Evolutionary conservation across 2,888 invertebrate genomes (phyloP).

Genomic region (Philereme transversata): DNA sequence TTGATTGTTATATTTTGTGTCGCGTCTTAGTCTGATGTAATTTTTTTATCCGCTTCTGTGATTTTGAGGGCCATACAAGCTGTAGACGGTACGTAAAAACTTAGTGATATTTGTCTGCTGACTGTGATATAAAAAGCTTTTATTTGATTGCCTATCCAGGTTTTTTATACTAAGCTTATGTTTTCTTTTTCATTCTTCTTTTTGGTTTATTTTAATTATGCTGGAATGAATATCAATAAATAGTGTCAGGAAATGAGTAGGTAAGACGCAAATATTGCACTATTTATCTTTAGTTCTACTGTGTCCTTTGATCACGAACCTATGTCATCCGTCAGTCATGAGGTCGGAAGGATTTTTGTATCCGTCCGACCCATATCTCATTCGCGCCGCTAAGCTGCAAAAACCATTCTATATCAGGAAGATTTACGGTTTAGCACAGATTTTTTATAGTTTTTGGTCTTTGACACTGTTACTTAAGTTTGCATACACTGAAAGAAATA

Average conservation of each 20-base stretch:
- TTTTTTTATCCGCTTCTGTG: slow-evolving; percentile 16
- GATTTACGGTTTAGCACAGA: slow-evolving; percentile 22
- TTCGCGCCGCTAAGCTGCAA: slow-evolving; percentile 29
- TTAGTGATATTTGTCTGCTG: too few species aligned
- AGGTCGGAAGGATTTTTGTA: slow-evolving; percentile 25
- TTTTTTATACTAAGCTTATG: too few species aligned
- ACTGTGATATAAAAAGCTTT: too few species aligned
- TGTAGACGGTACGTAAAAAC: slow-evolving; percentile 4
- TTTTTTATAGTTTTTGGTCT: slow-evolving; percentile 9
- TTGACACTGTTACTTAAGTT: neutral
- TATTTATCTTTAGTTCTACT: slow-evolving; percentile 1
- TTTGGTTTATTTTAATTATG: too few species aligned
- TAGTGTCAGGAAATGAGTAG: too few species aligned
- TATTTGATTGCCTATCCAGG: too few species aligned
- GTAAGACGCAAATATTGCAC: neutral
- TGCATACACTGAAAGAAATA: too few species aligned
- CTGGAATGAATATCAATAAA: too few species aligned
- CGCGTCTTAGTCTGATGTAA: slow-evolving; percentile 14
- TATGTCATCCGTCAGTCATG: slow-evolving; percentile 34
- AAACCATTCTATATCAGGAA: slow-evolving; percentile 24
- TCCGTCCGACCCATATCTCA: slow-evolving; percentile 32
- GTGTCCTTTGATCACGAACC: slow-evolving; percentile 14
- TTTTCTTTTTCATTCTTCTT: too few species aligned
- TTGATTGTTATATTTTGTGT: slow-evolving; percentile 25
- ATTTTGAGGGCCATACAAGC: neutral